Percentiles rank a stretch among this genome's conserved stretches.
Evolutionary conservation across 1,140 invertebrate genomes (phyloP).

Genomic region (Cylas formicarius): DNA sequence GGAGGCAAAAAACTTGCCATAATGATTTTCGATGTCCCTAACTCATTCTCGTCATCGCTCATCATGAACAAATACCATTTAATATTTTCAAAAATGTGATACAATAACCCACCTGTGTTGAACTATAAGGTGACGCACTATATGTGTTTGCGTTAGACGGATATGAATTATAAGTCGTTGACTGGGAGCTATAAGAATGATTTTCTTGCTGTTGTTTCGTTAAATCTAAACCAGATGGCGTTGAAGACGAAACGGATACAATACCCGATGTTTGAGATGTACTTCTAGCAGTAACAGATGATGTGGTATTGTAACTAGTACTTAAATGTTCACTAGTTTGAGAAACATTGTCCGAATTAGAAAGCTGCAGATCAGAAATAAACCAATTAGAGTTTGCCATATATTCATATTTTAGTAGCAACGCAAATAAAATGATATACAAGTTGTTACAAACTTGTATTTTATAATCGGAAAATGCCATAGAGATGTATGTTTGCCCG

Average conservation of each 20-base stretch:
- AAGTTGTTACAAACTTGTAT: too few relatives aligned
- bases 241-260: constrained; percentile 8
- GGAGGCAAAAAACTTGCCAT: constrained; percentile 2
- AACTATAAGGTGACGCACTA: constrained; percentile 32
- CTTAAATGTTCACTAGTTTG: constrained; percentile 35
- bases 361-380: constrained; percentile 32
- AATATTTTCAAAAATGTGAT: constrained; percentile 16
- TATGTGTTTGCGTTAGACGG: constrained; percentile 35
- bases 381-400: constrained; percentile 2
- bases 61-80: too few relatives aligned
- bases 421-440: too few relatives aligned
- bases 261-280: constrained; percentile 20
- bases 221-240: constrained; percentile 26
- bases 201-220: constrained; percentile 31
- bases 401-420: too few relatives aligned
- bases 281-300: constrained; percentile 18
- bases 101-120: constrained; percentile 27
- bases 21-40: neutral
- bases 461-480: too few relatives aligned
- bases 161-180: constrained; percentile 33
- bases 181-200: constrained; percentile 34
- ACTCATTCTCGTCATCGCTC: constrained; percentile 29
- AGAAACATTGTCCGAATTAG: constrained; percentile 40
- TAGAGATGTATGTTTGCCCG: too few relatives aligned
- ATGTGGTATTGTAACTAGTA: constrained; percentile 26